phyloP scores from a whole-genome alignment of 2,113 vertebrate genomes.

The Coptodon rendalli region DNA sequence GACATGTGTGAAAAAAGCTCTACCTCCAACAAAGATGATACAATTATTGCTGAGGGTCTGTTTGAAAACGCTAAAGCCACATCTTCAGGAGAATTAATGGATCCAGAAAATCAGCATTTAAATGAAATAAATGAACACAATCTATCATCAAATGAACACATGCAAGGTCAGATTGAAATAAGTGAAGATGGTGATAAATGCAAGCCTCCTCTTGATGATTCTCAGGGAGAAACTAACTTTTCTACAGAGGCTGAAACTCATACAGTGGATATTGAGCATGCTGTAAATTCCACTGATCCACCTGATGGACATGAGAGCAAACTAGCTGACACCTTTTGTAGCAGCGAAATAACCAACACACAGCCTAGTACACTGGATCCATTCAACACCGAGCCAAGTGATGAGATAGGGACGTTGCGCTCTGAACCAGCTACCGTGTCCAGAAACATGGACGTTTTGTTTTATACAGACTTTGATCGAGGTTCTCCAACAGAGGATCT shows the following conservation, averaged over 20 bases:
- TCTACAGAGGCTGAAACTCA: background rate
- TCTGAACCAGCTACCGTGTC: background rate
- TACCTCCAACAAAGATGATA: background rate
- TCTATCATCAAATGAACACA: background rate
- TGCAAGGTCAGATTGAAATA: background rate
- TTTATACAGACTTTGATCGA: background rate
- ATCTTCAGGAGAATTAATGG: background rate
- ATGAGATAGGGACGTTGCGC: background rate
- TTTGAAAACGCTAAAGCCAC: background rate
- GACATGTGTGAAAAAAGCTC: background rate
- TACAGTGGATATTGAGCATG: background rate
- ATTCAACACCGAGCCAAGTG: background rate
- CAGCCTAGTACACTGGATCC: background rate
- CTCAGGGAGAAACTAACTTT: conserved; percentile 21
- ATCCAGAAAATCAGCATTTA: background rate
- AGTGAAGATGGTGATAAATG: background rate
- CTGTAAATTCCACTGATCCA: background rate
- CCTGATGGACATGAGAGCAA: background rate
- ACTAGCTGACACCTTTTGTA: background rate
- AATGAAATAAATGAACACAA: background rate
- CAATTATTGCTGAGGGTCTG: background rate
- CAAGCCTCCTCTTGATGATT: background rate
- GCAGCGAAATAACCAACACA: background rate
- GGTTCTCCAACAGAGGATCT: conserved; percentile 11
- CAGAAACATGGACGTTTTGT: background rate